Conservation (phyloP, 2,113 vertebrate genomes). For the Plecotus auritus region DNA sequence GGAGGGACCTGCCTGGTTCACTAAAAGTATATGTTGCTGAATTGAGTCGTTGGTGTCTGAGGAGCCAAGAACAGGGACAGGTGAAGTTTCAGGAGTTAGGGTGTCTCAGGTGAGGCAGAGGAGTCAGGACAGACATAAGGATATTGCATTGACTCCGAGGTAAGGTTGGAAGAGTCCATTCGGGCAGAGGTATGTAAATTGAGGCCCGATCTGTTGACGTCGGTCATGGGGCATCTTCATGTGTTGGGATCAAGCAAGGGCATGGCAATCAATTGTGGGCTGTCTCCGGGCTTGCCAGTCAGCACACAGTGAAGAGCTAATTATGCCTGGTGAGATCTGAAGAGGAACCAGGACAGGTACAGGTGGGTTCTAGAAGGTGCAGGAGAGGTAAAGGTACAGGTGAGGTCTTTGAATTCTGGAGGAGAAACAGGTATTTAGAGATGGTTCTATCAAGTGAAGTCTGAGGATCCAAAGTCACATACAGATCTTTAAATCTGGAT, state of each 20-base stretch:
- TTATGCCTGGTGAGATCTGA: neutral
- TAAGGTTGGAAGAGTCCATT: neutral
- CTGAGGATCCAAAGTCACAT: neutral
- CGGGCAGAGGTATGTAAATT: neutral
- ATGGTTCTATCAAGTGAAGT: neutral
- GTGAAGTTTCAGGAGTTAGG: neutral
- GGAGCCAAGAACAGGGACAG: neutral
- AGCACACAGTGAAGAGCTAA: neutral
- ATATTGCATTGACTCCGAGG: neutral
- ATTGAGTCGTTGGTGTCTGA: neutral
- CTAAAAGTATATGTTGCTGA: neutral
- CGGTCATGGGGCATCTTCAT: fast-evolving
- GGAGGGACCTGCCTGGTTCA: neutral
- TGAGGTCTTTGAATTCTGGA: neutral
- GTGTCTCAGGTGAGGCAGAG: neutral
- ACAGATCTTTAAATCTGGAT: neutral
- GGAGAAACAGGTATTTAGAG: neutral
- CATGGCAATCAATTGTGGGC: neutral
- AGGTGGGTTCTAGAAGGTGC: neutral
- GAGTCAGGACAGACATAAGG: neutral
- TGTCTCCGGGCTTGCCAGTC: neutral
- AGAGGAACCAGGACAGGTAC: neutral
- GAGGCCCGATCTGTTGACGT: neutral
- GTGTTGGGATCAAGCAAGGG: neutral
- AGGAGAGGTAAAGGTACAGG: neutral